phyloP scores from a whole-genome alignment of 2,888 invertebrate species.

The Melipona bicolor region DNA sequence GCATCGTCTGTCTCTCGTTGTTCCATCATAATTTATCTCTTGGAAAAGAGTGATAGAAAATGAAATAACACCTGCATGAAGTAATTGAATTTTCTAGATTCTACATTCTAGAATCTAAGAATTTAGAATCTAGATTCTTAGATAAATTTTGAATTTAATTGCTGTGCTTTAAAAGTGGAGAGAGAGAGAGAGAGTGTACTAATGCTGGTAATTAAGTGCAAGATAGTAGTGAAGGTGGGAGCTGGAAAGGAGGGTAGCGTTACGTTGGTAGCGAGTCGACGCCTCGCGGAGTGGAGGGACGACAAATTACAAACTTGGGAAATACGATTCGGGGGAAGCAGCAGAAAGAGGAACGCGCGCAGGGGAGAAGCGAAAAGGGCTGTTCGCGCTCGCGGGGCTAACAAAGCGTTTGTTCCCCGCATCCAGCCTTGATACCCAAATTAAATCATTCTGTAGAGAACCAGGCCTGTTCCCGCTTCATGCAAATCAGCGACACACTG shows the following conservation, averaged over 20 bases:
- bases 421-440: constrained; percentile 69
- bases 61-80: no score
- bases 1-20: no score
- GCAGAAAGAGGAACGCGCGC: neutral
- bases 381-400: constrained; percentile 28
- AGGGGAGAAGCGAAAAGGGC: neutral
- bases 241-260: neutral
- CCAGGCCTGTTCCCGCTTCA: constrained; percentile 60
- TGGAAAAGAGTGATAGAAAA: no score
- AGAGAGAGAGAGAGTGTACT: constrained; percentile 19
- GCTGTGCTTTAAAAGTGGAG: constrained; percentile 28
- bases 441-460: constrained; percentile 67
- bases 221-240: constrained; percentile 45
- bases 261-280: neutral
- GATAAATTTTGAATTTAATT: no score
- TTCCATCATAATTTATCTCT: no score
- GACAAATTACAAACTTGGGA: constrained; percentile 68
- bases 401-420: constrained; percentile 67
- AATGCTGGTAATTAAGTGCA: constrained; percentile 64
- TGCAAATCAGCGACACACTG: constrained; percentile 65
- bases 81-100: no score
- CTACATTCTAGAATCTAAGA: no score
- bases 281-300: constrained; percentile 18
- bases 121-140: no score
- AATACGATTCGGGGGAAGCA: constrained; percentile 55